Evolutionary conservation across 2,113 vertebrate species (phyloP).

Genomic region (Heterotilapia buettikoferi): DNA sequence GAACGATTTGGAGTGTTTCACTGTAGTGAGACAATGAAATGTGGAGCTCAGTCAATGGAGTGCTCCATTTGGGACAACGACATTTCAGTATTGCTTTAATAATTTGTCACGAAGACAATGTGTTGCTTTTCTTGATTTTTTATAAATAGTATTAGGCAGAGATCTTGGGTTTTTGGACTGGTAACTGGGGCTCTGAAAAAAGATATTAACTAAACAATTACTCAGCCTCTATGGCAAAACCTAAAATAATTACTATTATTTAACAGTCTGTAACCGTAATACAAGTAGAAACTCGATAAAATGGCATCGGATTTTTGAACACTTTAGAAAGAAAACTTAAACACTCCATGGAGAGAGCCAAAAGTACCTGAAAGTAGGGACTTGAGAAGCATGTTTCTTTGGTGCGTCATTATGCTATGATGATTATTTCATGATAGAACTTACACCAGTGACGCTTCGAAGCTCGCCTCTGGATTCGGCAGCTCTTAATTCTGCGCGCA

Average conservation of each 20-base stretch:
- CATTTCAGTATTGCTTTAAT: not conserved
- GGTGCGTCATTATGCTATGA: not conserved
- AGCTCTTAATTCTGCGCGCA: slow-evolving; percentile 94
- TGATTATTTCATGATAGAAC: slow-evolving; percentile 4
- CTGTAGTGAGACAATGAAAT: slow-evolving; percentile 52
- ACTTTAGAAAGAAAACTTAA: not conserved
- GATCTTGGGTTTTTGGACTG: not conserved
- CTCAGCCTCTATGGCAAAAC: not conserved
- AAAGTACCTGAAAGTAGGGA: not conserved
- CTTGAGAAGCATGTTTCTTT: not conserved
- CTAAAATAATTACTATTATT: not conserved
- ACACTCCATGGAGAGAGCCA: not conserved
- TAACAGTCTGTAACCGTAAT: not conserved
- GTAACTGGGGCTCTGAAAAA: not conserved
- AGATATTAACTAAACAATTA: not conserved
- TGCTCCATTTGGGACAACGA: not conserved
- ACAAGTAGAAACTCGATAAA: not conserved
- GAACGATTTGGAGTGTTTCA: slow-evolving; percentile 90
- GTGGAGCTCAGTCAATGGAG: rapidly evolving
- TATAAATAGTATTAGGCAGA: not conserved
- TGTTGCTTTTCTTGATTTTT: not conserved
- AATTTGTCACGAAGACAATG: not conserved
- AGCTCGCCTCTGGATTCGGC: slow-evolving; percentile 83
- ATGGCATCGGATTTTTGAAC: rapidly evolving
- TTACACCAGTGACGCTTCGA: slow-evolving; percentile 78